These are phyloP conservation scores for Dromococcyx pavoninus DNA, from an alignment of 2,797 vertebrate genomes.

Conservation along the genomic window DNA sequence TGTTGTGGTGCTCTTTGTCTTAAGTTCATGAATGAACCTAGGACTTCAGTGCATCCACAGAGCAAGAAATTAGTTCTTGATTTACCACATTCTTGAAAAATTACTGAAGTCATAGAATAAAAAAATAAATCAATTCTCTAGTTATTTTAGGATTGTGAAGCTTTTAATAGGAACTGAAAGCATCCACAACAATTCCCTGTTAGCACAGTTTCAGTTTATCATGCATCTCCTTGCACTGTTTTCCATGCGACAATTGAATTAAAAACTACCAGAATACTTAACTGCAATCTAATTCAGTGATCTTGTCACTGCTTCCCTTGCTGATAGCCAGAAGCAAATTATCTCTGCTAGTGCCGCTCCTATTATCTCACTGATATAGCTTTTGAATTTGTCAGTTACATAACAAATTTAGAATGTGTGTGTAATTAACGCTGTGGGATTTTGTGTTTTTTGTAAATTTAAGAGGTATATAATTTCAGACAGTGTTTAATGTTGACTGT, in stretches of 20 bases:
- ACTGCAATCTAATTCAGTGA: background rate
- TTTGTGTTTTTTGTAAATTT: background rate
- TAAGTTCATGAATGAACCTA: background rate
- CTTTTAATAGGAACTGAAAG: background rate
- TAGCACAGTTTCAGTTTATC: background rate
- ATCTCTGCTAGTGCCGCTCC: background rate
- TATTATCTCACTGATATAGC: background rate
- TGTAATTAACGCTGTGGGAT: background rate
- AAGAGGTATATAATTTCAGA: background rate
- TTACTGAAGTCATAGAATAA: background rate
- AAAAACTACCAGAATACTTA: background rate
- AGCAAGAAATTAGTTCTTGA: background rate
- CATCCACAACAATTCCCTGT: background rate
- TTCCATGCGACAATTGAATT: background rate
- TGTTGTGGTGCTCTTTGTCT: background rate
- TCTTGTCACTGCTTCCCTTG: background rate
- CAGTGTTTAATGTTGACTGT: background rate
- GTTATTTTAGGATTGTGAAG: background rate
- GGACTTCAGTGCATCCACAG: background rate
- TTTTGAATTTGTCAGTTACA: background rate
- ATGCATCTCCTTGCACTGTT: background rate
- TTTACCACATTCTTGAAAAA: background rate
- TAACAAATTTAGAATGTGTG: background rate
- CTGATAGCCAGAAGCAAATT: background rate
- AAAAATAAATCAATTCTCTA: background rate